Percentiles rank a stretch among this genome's conserved stretches.
Evolutionary conservation across 2,113 vertebrate genomes (phyloP).

Genomic region (Leiothrix lutea): DNA sequence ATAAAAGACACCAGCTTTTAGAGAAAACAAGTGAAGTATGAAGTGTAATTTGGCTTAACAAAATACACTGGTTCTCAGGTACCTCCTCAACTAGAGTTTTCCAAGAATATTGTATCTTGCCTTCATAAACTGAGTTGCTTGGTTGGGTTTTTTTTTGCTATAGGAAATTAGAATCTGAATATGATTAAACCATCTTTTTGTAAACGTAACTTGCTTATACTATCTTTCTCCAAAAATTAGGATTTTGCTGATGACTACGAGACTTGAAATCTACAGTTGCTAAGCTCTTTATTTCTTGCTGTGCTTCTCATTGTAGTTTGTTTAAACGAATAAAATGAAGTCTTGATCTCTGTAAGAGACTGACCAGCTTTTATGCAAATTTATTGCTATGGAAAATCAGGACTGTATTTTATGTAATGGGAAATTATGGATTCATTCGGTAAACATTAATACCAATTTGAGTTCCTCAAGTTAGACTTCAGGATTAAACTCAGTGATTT

Average conservation of each 20-base stretch:
- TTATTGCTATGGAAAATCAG: slow-evolving; percentile 14
- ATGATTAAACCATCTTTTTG: neutral
- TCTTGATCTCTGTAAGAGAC: neutral
- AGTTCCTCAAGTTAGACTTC: slow-evolving; percentile 20
- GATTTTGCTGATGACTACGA: neutral
- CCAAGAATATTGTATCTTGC: neutral
- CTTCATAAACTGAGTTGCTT: neutral
- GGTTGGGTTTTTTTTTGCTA: neutral
- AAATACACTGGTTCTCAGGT: neutral
- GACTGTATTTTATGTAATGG: slow-evolving; percentile 60
- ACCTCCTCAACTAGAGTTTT: neutral
- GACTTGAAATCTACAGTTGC: neutral
- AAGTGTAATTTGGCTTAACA: neutral
- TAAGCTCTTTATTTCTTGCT: neutral
- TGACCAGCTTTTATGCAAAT: slow-evolving; percentile 5
- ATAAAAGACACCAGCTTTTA: neutral
- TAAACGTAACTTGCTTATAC: neutral
- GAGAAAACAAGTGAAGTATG: neutral
- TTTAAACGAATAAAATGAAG: neutral
- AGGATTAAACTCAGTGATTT: slow-evolving; percentile 29
- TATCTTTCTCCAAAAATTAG: neutral
- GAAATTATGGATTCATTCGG: slow-evolving; percentile 45
- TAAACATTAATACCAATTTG: slow-evolving; percentile 35
- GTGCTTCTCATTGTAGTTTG: neutral
- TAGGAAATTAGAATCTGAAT: neutral